Evolutionary conservation across 1,140 invertebrate genomes (phyloP), one percentile per base, ranked within the genome.

Genomic region (Hyposmocoma kahamanoa): DNA sequence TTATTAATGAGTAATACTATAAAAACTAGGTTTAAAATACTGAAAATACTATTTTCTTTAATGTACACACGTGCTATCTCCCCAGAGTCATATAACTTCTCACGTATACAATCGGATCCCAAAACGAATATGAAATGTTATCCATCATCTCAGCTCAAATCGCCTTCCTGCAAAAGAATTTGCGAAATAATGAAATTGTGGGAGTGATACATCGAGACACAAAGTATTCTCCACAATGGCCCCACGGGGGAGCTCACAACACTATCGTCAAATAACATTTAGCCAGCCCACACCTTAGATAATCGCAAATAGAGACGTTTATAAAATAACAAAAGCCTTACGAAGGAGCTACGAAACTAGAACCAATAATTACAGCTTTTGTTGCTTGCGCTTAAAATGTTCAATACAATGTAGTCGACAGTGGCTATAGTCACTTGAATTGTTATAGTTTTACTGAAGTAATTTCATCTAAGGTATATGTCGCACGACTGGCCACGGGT

Each of bases 221-320:
- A 79, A 67, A 68, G 59, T 53, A 20, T n/a, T 47, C n/a, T 10
- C 11, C 11, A 85, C 72, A 85, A 85, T 58, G 58, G 72, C 76
- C 17, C 77, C 36, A 59, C 79, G 62, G 82, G 77, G 67, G 72
- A 66, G 71, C 78, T 65, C 54, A 78, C 81, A 73, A 83, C 77
- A 67, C 75, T 56, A 67, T 83, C 79, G 77, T 85, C 77, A 83
- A 84, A 84, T 84, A 84, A 80, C 79, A 74, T 83, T 83, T 83
- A 83, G 75, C 72, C 72, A 70, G 71, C 79, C 82, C 77, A 78
- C 78, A 84, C 82, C 78, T 83, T 85, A 82, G 82, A 81, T 71
- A 77, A 80, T 85, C 79, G 74, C 79, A 80, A 82, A 85, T 85
- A 71, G 76, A 85, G 82, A 85, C 78, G 77, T 85, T n/a, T n/a